A percentile compares a stretch with the other conserved stretches of the same genome.
phyloP scores from a whole-genome alignment of 2,113 vertebrate species.

The Sapayoa aenigma region DNA sequence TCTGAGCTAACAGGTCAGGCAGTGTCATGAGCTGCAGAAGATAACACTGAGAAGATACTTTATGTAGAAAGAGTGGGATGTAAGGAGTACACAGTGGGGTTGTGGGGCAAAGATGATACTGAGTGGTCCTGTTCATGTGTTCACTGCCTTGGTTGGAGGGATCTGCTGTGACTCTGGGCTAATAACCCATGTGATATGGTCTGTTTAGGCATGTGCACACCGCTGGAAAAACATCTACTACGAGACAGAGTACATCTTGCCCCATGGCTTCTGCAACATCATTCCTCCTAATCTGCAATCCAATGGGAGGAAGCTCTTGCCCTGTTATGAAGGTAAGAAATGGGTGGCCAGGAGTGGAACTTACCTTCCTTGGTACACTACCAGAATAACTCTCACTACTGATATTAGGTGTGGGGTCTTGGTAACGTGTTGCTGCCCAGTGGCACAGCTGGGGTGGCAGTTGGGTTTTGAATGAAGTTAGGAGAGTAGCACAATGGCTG shows the following conservation, averaged over 20 bases:
- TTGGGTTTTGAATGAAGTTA: background rate
- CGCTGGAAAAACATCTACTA: slow-evolving; percentile 99
- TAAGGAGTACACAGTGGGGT: background rate
- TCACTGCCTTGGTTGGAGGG: background rate
- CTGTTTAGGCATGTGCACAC: slow-evolving; percentile 90
- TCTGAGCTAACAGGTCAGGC: background rate
- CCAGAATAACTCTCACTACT: background rate
- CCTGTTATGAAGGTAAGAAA: slow-evolving; percentile 93
- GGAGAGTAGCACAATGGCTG: background rate
- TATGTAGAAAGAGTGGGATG: background rate
- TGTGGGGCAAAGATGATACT: background rate
- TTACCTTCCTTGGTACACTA: background rate
- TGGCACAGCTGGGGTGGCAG: rapidly evolving
- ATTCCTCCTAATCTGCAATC: slow-evolving; percentile 88
- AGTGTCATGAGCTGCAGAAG: background rate
- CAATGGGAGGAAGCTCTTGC: slow-evolving; percentile 81
- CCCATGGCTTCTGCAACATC: slow-evolving; percentile 93
- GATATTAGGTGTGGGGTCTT: background rate
- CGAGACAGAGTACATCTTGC: slow-evolving; percentile 88
- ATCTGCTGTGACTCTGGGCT: background rate
- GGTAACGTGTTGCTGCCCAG: background rate
- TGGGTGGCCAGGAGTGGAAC: rapidly evolving
- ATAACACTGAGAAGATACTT: background rate
- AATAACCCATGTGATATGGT: background rate
- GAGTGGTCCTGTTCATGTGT: background rate